Base-by-base conservation (phyloP, 1,140 invertebrate genomes). In the Anastrepha obliqua region DNA sequence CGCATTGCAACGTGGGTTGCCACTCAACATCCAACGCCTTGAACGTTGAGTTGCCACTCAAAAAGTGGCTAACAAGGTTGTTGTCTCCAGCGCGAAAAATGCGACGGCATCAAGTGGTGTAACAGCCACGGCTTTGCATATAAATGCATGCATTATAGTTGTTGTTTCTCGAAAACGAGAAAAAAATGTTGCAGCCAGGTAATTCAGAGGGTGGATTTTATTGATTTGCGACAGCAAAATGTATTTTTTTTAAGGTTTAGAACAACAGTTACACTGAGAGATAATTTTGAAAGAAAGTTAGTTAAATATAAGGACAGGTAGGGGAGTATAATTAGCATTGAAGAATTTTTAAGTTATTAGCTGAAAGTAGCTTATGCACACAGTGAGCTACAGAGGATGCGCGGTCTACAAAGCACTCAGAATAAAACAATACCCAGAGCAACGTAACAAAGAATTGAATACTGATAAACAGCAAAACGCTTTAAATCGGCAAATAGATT, bases 11-110 rank as follows among this genome's bases (percentile, higher is more conserved):
- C 20, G 74, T 81, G 74, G 47, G 13, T 51, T 81, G 47, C 39
- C 74, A 58, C 74, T 58, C 74, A 55, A 51, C 74, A 55, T 20
- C 64, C n/a, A 67, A 67, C 29, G 64, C 64, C 74, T 20, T 51
- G 17, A 81, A 6, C 74, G 47, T 47, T 81, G 47, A 81, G 74
- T 81, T 81, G 74, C 74, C 74, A 81, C 74, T 81, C 74, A 81
- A 81, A 81, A 55, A 51, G 74, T 51, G 74, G 8, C 47, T 81
- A 81, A 81, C 74, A 81, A 81, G 74, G 44, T 81, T 81, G 74
- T 17, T 81, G 74, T 42, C n/a, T 17, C 74, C 20, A n/a, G 74
- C 74, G 15, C n/a, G 47, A 20, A 81, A 51, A 81, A 81, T 6
- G 17, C 74, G n/a, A n/a, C 47, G 74, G 6, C 70, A 6, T 81